These are phyloP conservation scores for Prietella phreatophila DNA, from an alignment of 2,113 vertebrate genomes.

Conservation along the genomic window DNA sequence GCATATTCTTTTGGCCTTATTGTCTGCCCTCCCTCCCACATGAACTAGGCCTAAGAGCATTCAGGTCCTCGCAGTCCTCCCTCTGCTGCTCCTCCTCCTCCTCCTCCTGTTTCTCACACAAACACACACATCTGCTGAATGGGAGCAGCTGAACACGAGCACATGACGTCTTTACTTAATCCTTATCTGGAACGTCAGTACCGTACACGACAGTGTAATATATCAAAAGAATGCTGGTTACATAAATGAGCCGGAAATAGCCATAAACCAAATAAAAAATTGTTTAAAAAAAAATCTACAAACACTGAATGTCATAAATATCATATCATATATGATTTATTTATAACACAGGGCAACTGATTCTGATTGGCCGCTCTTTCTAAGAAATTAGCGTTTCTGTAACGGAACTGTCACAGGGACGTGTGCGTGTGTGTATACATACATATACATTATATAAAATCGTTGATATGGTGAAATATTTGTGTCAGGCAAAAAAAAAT, in stretches of 20 bases:
- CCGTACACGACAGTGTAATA: neutral
- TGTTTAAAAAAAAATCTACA: too few relatives aligned
- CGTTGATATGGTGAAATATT: too few relatives aligned
- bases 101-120: slow-evolving; percentile 45
- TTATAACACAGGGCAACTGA: neutral
- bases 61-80: slow-evolving; percentile 28
- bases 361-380: neutral
- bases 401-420: too few relatives aligned
- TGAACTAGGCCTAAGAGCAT: slow-evolving; percentile 16
- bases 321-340: neutral
- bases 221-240: neutral
- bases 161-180: slow-evolving; percentile 55
- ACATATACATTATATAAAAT: too few relatives aligned
- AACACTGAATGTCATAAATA: neutral
- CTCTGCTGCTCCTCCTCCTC: slow-evolving; percentile 21
- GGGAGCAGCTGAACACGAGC: slow-evolving; percentile 69
- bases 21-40: slow-evolving; percentile 29
- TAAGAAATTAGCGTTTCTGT: neutral
- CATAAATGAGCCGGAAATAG: neutral
- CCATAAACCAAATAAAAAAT: neutral
- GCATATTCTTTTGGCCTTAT: slow-evolving; percentile 24
- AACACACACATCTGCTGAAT: slow-evolving; percentile 52
- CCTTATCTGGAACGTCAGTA: slow-evolving; percentile 45
- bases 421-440: too few relatives aligned
- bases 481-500: too few relatives aligned